A percentile compares a stretch with the other conserved stretches of the same genome.
These are phyloP conservation scores for Heteractis magnifica DNA, from an alignment of 92 coral and sea anemone genomes.

Conservation along the genomic window DNA sequence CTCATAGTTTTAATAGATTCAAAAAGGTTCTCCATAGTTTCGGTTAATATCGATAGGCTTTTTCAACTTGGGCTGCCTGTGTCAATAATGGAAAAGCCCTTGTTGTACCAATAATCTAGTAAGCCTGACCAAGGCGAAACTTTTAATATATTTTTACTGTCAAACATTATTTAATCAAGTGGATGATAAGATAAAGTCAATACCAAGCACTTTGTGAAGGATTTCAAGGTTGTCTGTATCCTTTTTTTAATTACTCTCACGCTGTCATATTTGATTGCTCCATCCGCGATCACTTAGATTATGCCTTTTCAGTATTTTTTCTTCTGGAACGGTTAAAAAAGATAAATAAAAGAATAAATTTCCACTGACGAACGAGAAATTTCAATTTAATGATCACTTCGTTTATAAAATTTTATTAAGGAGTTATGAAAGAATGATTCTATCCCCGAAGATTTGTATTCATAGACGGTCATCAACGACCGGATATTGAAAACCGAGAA, in stretches of 20 bases:
- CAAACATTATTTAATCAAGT: not conserved
- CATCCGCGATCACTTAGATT: not conserved
- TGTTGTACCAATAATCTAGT: not conserved
- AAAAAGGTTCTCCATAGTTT: not conserved
- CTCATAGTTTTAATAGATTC: not conserved
- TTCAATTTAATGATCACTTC: too few species aligned
- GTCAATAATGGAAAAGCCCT: not conserved
- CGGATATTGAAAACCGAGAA: too few species aligned
- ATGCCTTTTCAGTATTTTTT: not conserved
- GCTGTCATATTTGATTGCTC: not conserved
- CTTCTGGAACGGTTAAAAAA: not conserved
- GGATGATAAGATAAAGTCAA: slow-evolving; percentile 3
- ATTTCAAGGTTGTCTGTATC: not conserved
- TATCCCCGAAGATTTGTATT: too few species aligned
- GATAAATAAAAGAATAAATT: not conserved
- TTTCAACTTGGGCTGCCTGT: not conserved
- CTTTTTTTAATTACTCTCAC: not conserved
- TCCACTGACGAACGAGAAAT: too few species aligned
- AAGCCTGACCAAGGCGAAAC: not conserved
- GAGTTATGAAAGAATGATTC: too few species aligned
- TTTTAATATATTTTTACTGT: slow-evolving; percentile 1
- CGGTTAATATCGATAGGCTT: not conserved
- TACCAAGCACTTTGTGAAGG: not conserved
- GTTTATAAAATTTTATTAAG: too few species aligned
- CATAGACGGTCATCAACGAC: too few species aligned